phyloP scores from a whole-genome alignment of 2,888 invertebrate species.

The Orthonevra nobilis region DNA sequence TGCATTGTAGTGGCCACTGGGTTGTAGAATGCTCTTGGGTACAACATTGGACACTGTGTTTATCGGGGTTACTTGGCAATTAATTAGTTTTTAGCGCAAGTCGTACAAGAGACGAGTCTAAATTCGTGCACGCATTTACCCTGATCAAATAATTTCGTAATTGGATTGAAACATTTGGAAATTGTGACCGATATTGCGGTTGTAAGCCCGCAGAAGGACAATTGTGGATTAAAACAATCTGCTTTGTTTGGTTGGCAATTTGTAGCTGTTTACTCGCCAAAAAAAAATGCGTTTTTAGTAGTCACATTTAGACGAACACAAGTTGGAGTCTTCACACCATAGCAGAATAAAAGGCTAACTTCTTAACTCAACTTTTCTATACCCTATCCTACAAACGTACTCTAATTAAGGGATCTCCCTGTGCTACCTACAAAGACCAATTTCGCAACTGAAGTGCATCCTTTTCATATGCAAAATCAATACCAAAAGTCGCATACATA shows the following conservation, averaged over 20 bases:
- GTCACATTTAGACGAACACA: too few relatives aligned
- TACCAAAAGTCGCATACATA: slow-evolving; percentile 19
- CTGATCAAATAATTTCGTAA: slow-evolving; percentile 25
- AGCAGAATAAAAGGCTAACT: background rate
- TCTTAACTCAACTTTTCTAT: too few relatives aligned
- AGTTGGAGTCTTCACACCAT: too few relatives aligned
- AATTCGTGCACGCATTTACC: background rate
- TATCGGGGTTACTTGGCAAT: slow-evolving; percentile 35
- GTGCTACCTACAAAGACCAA: slow-evolving; percentile 53
- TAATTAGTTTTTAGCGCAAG: slow-evolving; percentile 36
- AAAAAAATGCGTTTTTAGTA: too few relatives aligned
- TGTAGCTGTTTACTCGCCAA: too few relatives aligned
- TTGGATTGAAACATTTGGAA: slow-evolving; percentile 29
- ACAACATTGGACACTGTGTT: slow-evolving; percentile 3
- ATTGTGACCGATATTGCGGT: background rate
- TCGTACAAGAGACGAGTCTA: background rate
- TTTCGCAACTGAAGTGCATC: slow-evolving; percentile 50
- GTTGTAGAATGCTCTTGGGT: background rate
- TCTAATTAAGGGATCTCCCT: slow-evolving; percentile 49
- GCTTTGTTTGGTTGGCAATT: background rate
- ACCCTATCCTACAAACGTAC: slow-evolving; percentile 38
- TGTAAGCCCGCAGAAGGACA: background rate
- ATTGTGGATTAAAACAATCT: slow-evolving; percentile 14
- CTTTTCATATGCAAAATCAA: slow-evolving; percentile 56
- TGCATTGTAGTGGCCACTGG: slow-evolving; percentile 23